Evolutionary conservation across 1,140 invertebrate genomes (phyloP), one percentile per base, ranked within the genome.

Genomic region (Elymnias hypermnestra): DNA sequence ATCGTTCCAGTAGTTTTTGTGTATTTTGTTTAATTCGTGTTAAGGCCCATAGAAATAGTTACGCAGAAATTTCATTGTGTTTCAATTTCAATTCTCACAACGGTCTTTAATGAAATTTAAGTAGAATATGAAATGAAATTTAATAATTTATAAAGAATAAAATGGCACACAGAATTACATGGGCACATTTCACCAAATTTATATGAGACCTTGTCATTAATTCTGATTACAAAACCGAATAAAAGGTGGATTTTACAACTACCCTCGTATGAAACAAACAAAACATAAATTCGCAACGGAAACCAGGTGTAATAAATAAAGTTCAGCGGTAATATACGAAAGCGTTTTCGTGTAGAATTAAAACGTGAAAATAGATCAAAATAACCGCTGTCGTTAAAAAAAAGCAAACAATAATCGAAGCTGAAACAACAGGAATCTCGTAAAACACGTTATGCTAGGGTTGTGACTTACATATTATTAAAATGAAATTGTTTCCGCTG

Each of bases 261-360:
- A 33, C 31, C 14, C 14, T 33, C 4, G n/a, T 10, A 17, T 10
- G 31, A 13, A 1, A 31, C 14, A 33, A 33, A 33, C 15, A n/a
- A 17, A 15, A 17, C 14, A 33, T 22, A 21, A 33, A 43, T 21
- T 33, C 3, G 18, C 3, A 22, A n/a, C 19, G 35, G 19, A 38
- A 19, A 21, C 10, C 35, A 12, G n/a, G 7, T 2, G 19, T 12
- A 49, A 41, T 41, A 36, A 21, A 42, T 49, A 49, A 36, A 31
- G 5, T 49, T 42, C 26, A 40, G 42, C 35, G 2, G 18, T 18
- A 38, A 42, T 33, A 41, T 29, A 13, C 29, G 10, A 22, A 49
- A 48, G 36, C 45, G 46, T 41, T 49, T 21, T 18, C 38, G 28
- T 49, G 46, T 49, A 26, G 42, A 49, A 42, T 49, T 36, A 42